A percentile compares a stretch with the other conserved stretches of the same genome.
Conservation (phyloP, 2,888 invertebrate species). For the Euphydryas editha region DNA sequence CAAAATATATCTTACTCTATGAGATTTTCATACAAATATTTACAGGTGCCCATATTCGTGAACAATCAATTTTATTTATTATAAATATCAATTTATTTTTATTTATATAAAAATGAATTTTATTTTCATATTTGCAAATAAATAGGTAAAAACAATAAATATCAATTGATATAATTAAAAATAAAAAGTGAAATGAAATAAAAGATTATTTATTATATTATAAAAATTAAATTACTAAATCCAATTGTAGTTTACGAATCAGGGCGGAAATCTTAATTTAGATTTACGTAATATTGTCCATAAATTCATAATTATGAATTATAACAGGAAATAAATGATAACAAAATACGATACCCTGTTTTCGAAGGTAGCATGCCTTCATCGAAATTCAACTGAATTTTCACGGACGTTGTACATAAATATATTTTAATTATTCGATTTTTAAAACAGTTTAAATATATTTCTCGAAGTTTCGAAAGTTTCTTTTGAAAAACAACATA, state of each 20-base stretch:
- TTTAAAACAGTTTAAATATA: too few relatives aligned
- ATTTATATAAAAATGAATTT: neutral
- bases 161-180: neutral
- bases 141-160: neutral
- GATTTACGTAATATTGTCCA: conserved; percentile 69
- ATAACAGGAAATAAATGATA: conserved; percentile 46
- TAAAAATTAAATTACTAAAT: conserved; percentile 29
- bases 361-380: conserved; percentile 51
- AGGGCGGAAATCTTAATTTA: conserved; percentile 53
- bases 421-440: neutral
- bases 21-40: conserved; percentile 67
- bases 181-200: too few relatives aligned
- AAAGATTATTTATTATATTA: neutral
- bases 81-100: neutral
- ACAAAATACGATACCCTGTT: conserved; percentile 68
- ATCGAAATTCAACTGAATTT: conserved; percentile 41
- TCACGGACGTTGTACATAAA: neutral
- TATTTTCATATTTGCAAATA: neutral
- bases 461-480: too few relatives aligned
- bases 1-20: conserved; percentile 52
- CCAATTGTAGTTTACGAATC: conserved; percentile 51
- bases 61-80: conserved; percentile 32
- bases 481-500: too few relatives aligned
- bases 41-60: conserved; percentile 69
- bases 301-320: conserved; percentile 58